Conservation (phyloP, 92 coral and sea anemone genomes). For the Porites rus region DNA sequence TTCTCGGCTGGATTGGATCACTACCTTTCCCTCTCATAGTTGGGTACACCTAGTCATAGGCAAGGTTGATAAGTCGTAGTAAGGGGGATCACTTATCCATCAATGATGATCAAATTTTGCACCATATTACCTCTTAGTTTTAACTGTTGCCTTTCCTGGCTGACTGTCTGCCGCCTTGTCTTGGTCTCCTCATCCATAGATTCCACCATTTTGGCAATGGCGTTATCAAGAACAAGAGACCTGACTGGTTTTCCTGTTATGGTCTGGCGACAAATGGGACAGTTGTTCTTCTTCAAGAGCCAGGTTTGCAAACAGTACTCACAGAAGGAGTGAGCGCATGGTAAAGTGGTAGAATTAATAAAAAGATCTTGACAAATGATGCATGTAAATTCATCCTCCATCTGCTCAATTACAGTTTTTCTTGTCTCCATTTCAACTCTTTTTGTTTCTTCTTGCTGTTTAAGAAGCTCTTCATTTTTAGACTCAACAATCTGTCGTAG, state of each 20-base stretch:
- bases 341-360: slow-evolving; percentile 86
- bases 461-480: slow-evolving; percentile 79
- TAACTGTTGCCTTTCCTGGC: slow-evolving; percentile 90
- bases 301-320: slow-evolving; percentile 91
- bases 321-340: slow-evolving; percentile 97
- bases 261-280: slow-evolving; percentile 93
- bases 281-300: slow-evolving; percentile 88
- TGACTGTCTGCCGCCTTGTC: slow-evolving; percentile 74
- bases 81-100: slow-evolving; percentile 24
- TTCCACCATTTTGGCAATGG: slow-evolving; percentile 94
- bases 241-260: slow-evolving; percentile 83
- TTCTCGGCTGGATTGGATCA: slow-evolving; percentile 1
- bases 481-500: slow-evolving; percentile 78
- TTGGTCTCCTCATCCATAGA: slow-evolving; percentile 94
- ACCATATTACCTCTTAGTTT: slow-evolving; percentile 83
- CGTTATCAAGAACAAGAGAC: slow-evolving; percentile 97
- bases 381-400: slow-evolving; percentile 99
- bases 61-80: slow-evolving; percentile 29
- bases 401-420: slow-evolving; percentile 89
- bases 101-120: slow-evolving; percentile 52
- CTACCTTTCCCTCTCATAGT: slow-evolving; percentile 22
- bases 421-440: slow-evolving; percentile 90
- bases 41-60: slow-evolving; percentile 30
- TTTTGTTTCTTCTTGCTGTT: slow-evolving; percentile 91
- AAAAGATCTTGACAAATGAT: slow-evolving; percentile 95